Evolutionary conservation across 2,888 invertebrate genomes (phyloP), one percentile per base, ranked within the genome.

Genomic region (Luperina testacea): DNA sequence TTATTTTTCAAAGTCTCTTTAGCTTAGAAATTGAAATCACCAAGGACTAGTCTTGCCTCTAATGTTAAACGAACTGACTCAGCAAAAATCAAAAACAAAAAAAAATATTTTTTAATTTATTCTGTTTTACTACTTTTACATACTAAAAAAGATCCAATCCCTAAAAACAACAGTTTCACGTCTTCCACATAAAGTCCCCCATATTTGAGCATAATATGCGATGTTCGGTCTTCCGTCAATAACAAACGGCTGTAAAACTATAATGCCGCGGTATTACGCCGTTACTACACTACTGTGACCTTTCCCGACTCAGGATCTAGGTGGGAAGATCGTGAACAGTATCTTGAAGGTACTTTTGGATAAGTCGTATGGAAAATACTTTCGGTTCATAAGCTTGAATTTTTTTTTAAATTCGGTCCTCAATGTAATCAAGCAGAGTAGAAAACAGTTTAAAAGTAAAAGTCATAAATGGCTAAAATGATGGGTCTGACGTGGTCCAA

Each of bases 201-300:
- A 48, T 86, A 86, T 83, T 82, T 83, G 48, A 74, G 24, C 59
- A 65, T 38, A 38, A 38, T 38, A 38, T 72, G 7, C 64, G 53
- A 72, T 71, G 51, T 65, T 85, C n/a, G 42, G 8, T 67, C 71
- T 73, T 72, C 71, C 68, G 27, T 68, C 83, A 86, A 74, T 74
- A 82, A 57, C 61, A 70, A 84, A 45, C 45, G 57, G 32, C 67
- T 64, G 59, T 78, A 78, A 71, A 85, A 74, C 63, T 74, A 65
- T 65, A 83, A 72, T 83, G 63, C 67, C 61, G 9, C 73, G 51
- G 67, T 68, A 78, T 82, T 86, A 86, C 86, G 77, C 72, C 13
- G 32, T 59, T 82, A 63, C 51, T 48, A 73, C 71, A 75, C 83
- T 45, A 42, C 32, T 63, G 17, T 73, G 82, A 86, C 72, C 83